Evolutionary conservation across 2,797 vertebrate genomes (phyloP).

Genomic region (Crax fasciolata): DNA sequence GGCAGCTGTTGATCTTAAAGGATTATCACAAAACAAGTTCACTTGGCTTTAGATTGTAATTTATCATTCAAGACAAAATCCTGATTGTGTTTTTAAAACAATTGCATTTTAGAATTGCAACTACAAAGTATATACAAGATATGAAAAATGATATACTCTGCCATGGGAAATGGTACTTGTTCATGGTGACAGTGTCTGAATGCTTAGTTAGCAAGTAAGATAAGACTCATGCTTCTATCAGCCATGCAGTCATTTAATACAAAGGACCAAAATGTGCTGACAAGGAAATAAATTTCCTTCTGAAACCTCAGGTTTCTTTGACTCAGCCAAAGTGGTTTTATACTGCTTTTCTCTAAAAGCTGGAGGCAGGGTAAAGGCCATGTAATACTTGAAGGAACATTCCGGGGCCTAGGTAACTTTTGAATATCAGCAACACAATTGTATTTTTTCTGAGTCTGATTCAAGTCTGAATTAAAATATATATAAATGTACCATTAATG

Average conservation of each 20-base stretch:
- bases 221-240: neutral
- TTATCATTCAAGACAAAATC: slow-evolving; percentile 55
- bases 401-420: neutral
- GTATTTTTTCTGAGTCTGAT: neutral
- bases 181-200: neutral
- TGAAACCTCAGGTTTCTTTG: neutral
- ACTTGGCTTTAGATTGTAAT: slow-evolving; percentile 40
- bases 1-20: slow-evolving; percentile 65
- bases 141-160: neutral
- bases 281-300: neutral
- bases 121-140: neutral
- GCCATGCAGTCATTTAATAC: neutral
- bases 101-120: slow-evolving; percentile 6
- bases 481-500: neutral
- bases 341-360: neutral
- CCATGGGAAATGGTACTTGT: neutral
- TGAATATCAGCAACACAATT: neutral
- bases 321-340: neutral
- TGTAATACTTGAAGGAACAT: neutral
- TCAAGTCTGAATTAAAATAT: neutral
- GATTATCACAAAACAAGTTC: slow-evolving; percentile 66
- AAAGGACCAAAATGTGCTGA: neutral
- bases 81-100: slow-evolving; percentile 49
- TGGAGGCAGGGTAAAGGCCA: neutral
- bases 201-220: neutral